Evolutionary conservation across 35 echinoderm and acorn worm species (phyloP).

Genomic region (Ophiothrix spiculata): DNA sequence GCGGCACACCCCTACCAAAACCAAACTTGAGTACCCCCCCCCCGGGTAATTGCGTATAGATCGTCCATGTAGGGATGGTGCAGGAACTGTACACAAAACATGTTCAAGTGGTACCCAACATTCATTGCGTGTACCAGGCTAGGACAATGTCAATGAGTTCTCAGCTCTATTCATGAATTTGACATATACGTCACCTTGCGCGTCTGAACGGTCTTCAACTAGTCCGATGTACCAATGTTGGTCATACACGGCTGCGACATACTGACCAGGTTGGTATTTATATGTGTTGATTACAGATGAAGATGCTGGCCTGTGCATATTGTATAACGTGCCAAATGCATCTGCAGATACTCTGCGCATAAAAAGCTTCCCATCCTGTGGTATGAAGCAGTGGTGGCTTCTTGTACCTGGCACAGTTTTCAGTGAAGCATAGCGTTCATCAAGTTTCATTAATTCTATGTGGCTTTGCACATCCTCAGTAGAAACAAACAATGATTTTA

Average conservation of each 20-base stretch:
- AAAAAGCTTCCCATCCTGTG: background rate
- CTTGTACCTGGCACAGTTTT: background rate
- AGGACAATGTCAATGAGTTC: constrained; percentile 15
- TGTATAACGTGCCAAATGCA: no score
- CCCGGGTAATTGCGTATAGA: no score
- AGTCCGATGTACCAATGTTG: constrained; percentile 39
- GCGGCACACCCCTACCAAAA: no score
- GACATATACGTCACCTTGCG: constrained; percentile 35
- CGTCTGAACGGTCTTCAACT: constrained; percentile 36
- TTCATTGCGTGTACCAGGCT: constrained; percentile 20
- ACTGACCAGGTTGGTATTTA: no score
- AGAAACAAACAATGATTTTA: constrained; percentile 4
- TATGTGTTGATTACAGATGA: no score
- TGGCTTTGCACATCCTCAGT: constrained; percentile 17
- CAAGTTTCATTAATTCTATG: background rate
- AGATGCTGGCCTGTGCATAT: no score
- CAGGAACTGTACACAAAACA: background rate
- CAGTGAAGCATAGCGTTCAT: background rate
- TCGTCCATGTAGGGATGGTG: background rate
- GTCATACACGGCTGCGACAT: no score
- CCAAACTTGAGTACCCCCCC: no score
- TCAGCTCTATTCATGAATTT: constrained; percentile 28
- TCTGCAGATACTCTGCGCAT: background rate
- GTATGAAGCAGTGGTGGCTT: background rate
- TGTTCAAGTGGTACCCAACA: constrained; percentile 21